Percentiles rank a stretch among this genome's conserved stretches.
Evolutionary conservation across 2,113 vertebrate genomes (phyloP).

Genomic region (Dermatemys mawii): DNA sequence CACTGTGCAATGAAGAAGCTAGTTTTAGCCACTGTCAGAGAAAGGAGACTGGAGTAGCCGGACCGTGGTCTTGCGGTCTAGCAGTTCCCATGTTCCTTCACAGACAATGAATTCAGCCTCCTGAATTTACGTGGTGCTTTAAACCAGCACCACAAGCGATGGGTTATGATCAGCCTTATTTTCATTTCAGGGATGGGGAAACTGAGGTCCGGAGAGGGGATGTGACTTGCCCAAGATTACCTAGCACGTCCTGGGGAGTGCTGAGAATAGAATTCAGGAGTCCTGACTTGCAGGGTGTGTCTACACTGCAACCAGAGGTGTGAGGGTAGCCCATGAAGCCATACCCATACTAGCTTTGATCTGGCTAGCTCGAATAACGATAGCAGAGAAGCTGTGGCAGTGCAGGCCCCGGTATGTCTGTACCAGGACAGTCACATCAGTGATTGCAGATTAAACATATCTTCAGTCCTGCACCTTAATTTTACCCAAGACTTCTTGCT

Average conservation of each 20-base stretch:
- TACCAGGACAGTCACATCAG: background rate
- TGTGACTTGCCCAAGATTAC: background rate
- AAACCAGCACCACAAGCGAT: too few relatives aligned
- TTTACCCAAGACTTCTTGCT: background rate
- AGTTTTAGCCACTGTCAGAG: background rate
- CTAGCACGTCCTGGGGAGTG: background rate
- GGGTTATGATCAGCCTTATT: background rate
- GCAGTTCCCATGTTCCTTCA: background rate
- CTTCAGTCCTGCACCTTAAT: background rate
- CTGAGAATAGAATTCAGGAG: background rate
- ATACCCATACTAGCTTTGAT: background rate
- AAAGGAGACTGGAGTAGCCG: fast-evolving
- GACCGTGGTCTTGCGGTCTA: fast-evolving
- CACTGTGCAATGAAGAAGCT: background rate
- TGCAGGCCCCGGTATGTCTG: background rate
- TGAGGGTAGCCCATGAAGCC: background rate
- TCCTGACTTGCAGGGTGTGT: background rate
- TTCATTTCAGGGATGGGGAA: background rate
- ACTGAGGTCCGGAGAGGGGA: background rate
- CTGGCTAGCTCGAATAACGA: background rate
- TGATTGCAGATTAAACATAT: background rate
- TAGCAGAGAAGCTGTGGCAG: background rate
- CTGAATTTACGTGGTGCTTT: too few relatives aligned
- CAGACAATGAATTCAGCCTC: background rate
- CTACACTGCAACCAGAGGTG: background rate